Evolutionary conservation across 2,113 vertebrate species (phyloP).

Genomic region (Australoheros scitulus): DNA sequence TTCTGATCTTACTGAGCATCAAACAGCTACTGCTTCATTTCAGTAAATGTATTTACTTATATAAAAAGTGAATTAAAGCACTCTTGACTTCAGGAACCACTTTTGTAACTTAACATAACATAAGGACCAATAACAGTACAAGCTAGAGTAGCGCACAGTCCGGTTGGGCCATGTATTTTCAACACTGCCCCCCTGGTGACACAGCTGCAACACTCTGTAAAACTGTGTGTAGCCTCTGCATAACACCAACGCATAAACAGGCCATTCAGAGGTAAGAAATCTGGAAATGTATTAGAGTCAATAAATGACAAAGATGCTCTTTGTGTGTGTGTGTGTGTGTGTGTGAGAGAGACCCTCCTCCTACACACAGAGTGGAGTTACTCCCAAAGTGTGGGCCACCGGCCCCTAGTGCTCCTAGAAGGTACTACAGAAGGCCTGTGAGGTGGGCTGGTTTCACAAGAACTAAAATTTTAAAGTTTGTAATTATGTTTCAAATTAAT

Average conservation of each 20-base stretch:
- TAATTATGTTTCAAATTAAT: background rate
- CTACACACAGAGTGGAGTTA: background rate
- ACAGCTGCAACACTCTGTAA: background rate
- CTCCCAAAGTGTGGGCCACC: rapidly evolving
- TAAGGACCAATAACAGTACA: background rate
- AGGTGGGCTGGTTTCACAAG: background rate
- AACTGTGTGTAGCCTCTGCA: too few species aligned
- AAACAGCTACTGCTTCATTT: too few species aligned
- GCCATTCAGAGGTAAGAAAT: background rate
- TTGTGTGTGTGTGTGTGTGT: too few species aligned
- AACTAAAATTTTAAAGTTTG: background rate
- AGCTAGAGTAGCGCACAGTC: background rate
- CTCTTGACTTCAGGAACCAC: too few species aligned
- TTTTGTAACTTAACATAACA: background rate
- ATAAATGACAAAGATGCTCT: background rate
- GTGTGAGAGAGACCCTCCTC: too few species aligned
- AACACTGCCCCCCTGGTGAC: background rate
- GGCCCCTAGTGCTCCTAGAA: background rate
- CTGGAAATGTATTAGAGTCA: background rate
- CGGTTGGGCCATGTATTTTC: background rate
- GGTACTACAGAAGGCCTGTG: background rate
- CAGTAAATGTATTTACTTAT: too few species aligned
- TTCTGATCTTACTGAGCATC: too few species aligned
- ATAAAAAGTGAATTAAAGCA: too few species aligned
- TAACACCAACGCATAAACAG: background rate